A percentile compares a stretch with the other conserved stretches of the same genome.
phyloP scores from a whole-genome alignment of 2,888 invertebrate genomes.

The Aricia artaxerxes region DNA sequence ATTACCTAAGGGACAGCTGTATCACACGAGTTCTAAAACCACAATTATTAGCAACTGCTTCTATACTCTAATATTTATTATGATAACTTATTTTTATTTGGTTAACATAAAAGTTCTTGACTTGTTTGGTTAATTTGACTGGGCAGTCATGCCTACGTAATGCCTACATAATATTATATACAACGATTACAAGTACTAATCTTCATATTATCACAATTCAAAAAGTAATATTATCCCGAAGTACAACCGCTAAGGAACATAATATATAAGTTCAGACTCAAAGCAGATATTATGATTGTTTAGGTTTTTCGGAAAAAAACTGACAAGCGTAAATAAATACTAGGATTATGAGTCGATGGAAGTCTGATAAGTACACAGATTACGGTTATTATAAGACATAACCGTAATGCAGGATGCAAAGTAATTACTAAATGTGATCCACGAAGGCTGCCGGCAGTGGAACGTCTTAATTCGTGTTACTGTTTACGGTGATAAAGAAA shows the following conservation, averaged over 20 bases:
- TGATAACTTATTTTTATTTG: too few species aligned
- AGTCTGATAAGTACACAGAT: conserved; percentile 61
- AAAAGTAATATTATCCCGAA: not conserved
- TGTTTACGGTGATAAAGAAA: conserved; percentile 11
- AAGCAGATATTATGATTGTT: conserved; percentile 4
- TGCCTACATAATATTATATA: too few species aligned
- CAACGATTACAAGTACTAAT: too few species aligned
- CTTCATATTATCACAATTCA: not conserved
- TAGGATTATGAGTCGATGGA: conserved; percentile 45
- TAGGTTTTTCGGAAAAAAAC: conserved; percentile 1
- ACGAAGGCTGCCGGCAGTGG: conserved; percentile 31
- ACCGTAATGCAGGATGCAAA: conserved; percentile 61
- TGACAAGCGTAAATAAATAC: not conserved
- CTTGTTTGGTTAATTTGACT: too few species aligned
- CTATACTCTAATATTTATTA: too few species aligned
- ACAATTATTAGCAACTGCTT: too few species aligned
- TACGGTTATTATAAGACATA: conserved; percentile 63
- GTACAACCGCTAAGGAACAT: not conserved
- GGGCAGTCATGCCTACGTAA: too few species aligned
- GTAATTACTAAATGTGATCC: conserved; percentile 45
- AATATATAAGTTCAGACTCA: not conserved
- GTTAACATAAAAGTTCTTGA: too few species aligned
- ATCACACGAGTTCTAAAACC: too few species aligned
- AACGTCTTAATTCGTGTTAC: conserved; percentile 18
- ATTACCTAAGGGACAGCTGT: too few species aligned